Evolutionary conservation across 2,113 vertebrate genomes (phyloP).

Genomic region (Triplophysa rosa): DNA sequence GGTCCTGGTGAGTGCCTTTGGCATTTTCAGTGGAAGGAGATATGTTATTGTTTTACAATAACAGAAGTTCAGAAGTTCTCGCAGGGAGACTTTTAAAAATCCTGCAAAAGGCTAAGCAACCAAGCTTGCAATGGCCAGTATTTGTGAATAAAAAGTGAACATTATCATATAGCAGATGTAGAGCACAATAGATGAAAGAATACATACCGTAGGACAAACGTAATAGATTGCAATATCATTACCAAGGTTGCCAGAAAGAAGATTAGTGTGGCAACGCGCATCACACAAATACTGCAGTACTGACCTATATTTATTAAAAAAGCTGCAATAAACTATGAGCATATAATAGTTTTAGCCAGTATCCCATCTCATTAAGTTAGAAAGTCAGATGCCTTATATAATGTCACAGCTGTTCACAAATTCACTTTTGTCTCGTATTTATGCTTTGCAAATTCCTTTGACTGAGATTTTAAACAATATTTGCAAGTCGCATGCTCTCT

Average conservation of each 20-base stretch:
- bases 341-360: neutral
- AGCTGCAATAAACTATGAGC: neutral
- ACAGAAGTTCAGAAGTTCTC: neutral
- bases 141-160: constrained; percentile 12
- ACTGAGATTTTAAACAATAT: constrained; percentile 11
- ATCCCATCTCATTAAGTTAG: neutral
- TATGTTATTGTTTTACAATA: constrained; percentile 5
- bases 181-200: neutral
- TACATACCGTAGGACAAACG: neutral
- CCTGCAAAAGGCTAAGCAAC: neutral
- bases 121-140: neutral
- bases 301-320: constrained; percentile 22
- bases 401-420: constrained; percentile 1
- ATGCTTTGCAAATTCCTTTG: neutral
- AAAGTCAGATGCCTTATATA: neutral
- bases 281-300: constrained; percentile 1
- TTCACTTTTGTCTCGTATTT: neutral
- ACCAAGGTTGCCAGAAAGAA: neutral
- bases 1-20: constrained; percentile 8
- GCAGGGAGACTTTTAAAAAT: neutral
- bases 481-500: neutral
- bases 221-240: constrained; percentile 7
- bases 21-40: constrained; percentile 1
- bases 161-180: neutral
- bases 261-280: constrained; percentile 4